Conservation (phyloP, 2,113 vertebrate genomes). For the Cryptoleucopteryx plumbea region DNA sequence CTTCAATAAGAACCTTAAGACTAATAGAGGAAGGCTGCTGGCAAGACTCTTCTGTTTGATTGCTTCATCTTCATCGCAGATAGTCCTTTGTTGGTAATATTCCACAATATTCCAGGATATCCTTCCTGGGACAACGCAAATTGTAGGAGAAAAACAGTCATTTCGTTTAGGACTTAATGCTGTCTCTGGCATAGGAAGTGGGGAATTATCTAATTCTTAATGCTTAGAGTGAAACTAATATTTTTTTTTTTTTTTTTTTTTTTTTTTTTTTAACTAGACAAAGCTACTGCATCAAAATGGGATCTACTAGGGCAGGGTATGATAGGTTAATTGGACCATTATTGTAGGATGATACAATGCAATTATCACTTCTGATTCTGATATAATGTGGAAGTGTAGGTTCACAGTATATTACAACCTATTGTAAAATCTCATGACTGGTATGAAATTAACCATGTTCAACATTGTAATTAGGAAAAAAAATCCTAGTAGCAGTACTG, state of each 20-base stretch:
- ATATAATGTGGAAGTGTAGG: slow-evolving; percentile 8
- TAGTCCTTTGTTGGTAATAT: neutral
- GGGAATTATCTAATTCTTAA: neutral
- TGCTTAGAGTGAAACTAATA: neutral
- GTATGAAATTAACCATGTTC: slow-evolving; percentile 40
- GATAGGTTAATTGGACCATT: slow-evolving; percentile 41
- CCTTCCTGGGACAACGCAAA: neutral
- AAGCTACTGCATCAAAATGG: neutral
- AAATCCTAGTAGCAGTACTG: neutral
- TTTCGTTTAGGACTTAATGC: neutral
- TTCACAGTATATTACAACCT: slow-evolving; percentile 13
- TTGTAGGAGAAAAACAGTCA: neutral
- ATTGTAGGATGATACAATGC: neutral
- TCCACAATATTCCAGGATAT: neutral
- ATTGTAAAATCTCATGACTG: neutral
- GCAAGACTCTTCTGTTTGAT: neutral
- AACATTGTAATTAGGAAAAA: slow-evolving; percentile 23
- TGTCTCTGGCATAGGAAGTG: neutral
- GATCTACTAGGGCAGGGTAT: neutral
- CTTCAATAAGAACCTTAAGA: neutral
- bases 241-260: neutral
- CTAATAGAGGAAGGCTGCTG: neutral
- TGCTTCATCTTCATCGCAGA: neutral
- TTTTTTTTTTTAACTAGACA: neutral
- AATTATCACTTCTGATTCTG: slow-evolving; percentile 36